These are phyloP conservation scores for Syrphus vitripennis DNA, from an alignment of 2,888 invertebrate genomes.

Conservation along the genomic window DNA sequence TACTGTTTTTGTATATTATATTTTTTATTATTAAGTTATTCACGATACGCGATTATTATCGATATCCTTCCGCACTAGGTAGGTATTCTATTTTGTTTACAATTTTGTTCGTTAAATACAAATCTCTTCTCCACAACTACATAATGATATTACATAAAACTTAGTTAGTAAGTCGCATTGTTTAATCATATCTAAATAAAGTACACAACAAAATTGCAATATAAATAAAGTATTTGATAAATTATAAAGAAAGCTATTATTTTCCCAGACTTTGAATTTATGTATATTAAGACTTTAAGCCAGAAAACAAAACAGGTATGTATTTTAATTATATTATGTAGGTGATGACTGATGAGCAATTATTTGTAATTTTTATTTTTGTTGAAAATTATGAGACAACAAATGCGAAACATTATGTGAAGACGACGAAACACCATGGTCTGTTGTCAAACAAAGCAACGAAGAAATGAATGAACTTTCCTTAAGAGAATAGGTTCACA, in stretches of 20 bases:
- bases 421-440: too few species aligned
- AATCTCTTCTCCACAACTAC: background rate
- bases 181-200: background rate
- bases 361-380: too few species aligned
- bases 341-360: too few species aligned
- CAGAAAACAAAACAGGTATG: background rate
- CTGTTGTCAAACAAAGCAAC: too few species aligned
- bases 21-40: background rate
- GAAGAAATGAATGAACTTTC: too few species aligned
- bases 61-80: background rate
- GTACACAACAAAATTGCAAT: background rate
- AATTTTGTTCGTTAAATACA: background rate
- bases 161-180: background rate
- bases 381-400: too few species aligned
- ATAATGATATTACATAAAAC: background rate
- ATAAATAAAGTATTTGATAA: slow-evolving; percentile 29
- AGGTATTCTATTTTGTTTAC: too few species aligned
- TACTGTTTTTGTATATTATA: background rate
- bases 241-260: background rate
- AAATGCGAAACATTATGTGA: too few species aligned
- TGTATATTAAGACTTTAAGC: background rate
- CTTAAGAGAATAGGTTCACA: too few species aligned
- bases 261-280: background rate
- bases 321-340: background rate
- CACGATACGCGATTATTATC: background rate